Base-by-base conservation (phyloP, 2,113 vertebrate genomes). In the Pantherophis guttatus region DNA sequence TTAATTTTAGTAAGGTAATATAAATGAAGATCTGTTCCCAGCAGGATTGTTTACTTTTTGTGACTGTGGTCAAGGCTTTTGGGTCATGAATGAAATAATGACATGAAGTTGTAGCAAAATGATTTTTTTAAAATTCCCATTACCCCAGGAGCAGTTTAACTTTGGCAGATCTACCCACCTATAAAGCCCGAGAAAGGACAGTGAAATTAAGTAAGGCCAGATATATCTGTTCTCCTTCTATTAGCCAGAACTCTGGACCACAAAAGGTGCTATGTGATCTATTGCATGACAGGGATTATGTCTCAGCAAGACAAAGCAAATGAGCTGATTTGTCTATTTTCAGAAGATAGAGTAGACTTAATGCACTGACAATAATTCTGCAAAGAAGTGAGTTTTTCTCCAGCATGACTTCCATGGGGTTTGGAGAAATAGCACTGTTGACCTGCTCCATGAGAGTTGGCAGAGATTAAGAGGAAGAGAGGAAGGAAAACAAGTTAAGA, bases 321-420 rank as follows among this genome's bases (percentile, higher is more conserved):
- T 1, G 0, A 0, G 26, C 2, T 15, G 85, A 62, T 87, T 5
- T 11, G 13, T 52, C 88, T 87, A 52, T 7, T 86, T 5, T 86
- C 53, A 65, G 58, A 89, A 81, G 0, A 0, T 10, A 57, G 19
- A 92, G 86, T 33, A 57, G 0, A 0, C 81, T 92, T 91, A 93
- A 88, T 13, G 26, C 70, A 91, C 54, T 93, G 88, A 94, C 86
- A 91, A 44, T 0, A 1, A 33, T 50, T 58, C 65, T 62, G 23
- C 44, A 86, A 90, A 89, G 48, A 17, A 53, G 15, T 0, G 8
- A 55, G 39, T 91, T 52, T 91, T 95, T 94, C 92, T 90, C 55
- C 44, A 95, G 91, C 94, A 92, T 57, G 0, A 1, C 21, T n/a
- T 57, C 53, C 9, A 48, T 57, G 7, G 39, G 55, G 59, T 29